A percentile compares a stretch with the other conserved stretches of the same genome.
These are phyloP conservation scores for Hartigia nigra DNA, from an alignment of 2,888 invertebrate species.

Conservation along the genomic window DNA sequence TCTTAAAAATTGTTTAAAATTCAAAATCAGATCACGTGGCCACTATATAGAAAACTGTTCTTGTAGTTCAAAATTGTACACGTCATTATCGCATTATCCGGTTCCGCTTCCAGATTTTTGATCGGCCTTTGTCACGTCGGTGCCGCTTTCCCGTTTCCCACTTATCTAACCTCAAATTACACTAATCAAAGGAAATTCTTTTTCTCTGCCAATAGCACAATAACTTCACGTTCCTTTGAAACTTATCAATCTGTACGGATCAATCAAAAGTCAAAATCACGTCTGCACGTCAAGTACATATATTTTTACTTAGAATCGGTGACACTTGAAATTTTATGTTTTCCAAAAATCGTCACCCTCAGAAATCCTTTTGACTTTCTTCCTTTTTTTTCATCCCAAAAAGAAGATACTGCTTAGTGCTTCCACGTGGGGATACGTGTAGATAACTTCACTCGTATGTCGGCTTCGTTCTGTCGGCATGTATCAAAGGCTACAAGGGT, in stretches of 20 bases:
- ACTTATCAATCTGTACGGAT: not conserved
- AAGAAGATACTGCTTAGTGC: not conserved
- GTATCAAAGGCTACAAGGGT: not conserved
- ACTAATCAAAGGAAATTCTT: not conserved
- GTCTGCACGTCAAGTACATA: not conserved
- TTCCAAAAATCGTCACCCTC: not conserved
- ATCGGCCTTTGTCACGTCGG: slow-evolving; percentile 12
- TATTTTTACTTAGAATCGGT: not conserved
- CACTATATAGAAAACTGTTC: not conserved
- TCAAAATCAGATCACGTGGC: not conserved
- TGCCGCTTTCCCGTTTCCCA: not conserved
- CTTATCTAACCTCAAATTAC: not conserved
- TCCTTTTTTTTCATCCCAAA: not conserved
- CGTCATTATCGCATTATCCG: slow-evolving; percentile 51
- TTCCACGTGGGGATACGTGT: not conserved
- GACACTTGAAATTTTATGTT: not conserved
- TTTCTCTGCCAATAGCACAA: not conserved
- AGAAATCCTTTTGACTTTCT: not conserved
- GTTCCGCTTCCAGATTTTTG: slow-evolving; percentile 52
- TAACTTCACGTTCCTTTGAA: not conserved
- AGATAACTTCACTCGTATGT: not conserved
- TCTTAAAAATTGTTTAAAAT: not conserved
- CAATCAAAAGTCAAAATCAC: not conserved
- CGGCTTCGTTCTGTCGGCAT: slow-evolving; percentile 9
- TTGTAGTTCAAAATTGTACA: not conserved